Conservation (phyloP, 2,797 vertebrate species). For the Eulemur albifrons region DNA sequence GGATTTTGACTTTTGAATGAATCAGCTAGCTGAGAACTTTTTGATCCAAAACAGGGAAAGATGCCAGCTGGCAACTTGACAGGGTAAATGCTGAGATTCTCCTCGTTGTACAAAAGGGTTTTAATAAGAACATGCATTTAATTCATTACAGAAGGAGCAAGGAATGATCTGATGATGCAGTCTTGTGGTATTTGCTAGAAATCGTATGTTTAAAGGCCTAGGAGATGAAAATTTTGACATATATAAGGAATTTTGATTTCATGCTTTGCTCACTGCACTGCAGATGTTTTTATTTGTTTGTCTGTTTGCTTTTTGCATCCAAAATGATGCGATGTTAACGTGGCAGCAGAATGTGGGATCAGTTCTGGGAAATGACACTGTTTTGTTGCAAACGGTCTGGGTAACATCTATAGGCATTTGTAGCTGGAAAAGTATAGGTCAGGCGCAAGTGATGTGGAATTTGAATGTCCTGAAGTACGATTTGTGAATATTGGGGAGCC, state of each 20-base stretch:
- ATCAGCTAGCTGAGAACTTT: slow-evolving; percentile 68
- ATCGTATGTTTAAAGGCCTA: slow-evolving; percentile 24
- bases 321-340: neutral
- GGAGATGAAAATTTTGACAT: neutral
- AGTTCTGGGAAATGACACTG: slow-evolving; percentile 41
- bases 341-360: neutral
- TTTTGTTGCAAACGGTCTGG: neutral
- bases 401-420: neutral
- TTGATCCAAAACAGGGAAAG: slow-evolving; percentile 61
- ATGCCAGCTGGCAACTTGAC: slow-evolving; percentile 64
- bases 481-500: slow-evolving; percentile 17
- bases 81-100: slow-evolving; percentile 35
- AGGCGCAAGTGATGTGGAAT: neutral
- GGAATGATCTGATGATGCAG: neutral
- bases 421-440: neutral
- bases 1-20: slow-evolving; percentile 69
- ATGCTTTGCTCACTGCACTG: neutral
- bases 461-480: neutral
- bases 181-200: slow-evolving; percentile 1
- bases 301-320: neutral
- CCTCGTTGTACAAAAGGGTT: slow-evolving; percentile 47
- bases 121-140: slow-evolving; percentile 58
- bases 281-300: slow-evolving; percentile 4
- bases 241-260: slow-evolving; percentile 25
- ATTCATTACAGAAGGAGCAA: slow-evolving; percentile 12